phyloP scores from a whole-genome alignment of 2,888 invertebrate species.

The Cyclophora punctaria region DNA sequence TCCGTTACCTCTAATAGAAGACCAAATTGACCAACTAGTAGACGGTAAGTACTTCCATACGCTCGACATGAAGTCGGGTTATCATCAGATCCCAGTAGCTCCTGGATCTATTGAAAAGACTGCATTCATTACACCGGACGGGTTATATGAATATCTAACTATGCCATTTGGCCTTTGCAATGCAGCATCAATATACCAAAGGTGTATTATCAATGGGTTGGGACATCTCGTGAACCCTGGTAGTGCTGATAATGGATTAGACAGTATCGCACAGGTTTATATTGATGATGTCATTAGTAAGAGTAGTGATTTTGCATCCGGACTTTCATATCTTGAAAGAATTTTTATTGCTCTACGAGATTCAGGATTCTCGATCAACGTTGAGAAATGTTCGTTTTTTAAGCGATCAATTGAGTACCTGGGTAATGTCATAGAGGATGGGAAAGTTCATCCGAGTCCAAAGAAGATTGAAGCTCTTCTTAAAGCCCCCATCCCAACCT shows the following conservation, averaged over 20 bases:
- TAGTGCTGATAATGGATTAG: not conserved
- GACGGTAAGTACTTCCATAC: no score
- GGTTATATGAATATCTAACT: no score
- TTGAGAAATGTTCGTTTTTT: conserved; percentile 20
- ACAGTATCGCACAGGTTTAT: conserved; percentile 19
- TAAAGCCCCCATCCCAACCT: conserved; percentile 22
- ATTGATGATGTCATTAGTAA: conserved; percentile 27
- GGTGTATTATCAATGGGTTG: no score
- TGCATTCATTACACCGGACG: no score
- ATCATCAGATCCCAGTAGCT: no score
- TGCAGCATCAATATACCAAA: no score
- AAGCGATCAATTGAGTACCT: conserved; percentile 22
- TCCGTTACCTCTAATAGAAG: no score
- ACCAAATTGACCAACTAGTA: no score
- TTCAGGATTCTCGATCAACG: conserved; percentile 27
- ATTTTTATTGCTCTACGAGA: conserved; percentile 18
- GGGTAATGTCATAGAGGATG: conserved; percentile 20
- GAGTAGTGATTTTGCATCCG: conserved; percentile 11
- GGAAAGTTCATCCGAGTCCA: conserved; percentile 24
- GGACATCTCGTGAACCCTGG: not conserved
- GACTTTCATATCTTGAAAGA: conserved; percentile 14
- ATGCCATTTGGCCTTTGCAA: no score
- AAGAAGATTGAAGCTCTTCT: conserved; percentile 24
- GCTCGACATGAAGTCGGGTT: no score
- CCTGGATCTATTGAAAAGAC: no score